A percentile compares a stretch with the other conserved stretches of the same genome.
phyloP scores from a whole-genome alignment of 1,140 invertebrate genomes.

The Portunus trituberculatus region DNA sequence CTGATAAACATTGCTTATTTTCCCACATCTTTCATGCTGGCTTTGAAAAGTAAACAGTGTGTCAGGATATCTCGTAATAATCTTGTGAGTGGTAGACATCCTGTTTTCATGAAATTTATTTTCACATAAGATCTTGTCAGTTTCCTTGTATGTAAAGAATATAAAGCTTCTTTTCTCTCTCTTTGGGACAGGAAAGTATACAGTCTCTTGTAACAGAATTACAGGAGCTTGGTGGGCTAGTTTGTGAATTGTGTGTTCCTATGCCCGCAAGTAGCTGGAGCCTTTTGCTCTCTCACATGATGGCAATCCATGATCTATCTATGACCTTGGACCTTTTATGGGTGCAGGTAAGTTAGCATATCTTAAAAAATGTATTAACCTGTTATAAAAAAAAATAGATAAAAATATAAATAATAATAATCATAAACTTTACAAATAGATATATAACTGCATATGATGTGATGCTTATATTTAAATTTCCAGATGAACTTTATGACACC shows the following conservation, averaged over 20 bases:
- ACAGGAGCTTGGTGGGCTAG: not conserved
- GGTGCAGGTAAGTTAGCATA: not conserved
- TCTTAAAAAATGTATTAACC: not conserved
- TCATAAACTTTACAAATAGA: too few species aligned
- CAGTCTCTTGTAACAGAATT: not conserved
- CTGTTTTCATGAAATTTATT: too few species aligned
- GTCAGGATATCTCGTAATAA: too few species aligned
- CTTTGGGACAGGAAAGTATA: not conserved
- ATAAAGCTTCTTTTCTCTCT: too few species aligned
- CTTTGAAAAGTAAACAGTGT: too few species aligned
- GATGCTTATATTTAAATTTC: not conserved
- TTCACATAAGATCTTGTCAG: too few species aligned
- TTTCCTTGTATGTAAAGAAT: too few species aligned
- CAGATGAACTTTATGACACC: conserved; percentile 8
- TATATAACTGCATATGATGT: not conserved
- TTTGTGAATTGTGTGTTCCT: not conserved
- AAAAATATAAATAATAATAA: not conserved
- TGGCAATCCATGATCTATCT: not conserved
- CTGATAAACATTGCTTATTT: too few species aligned
- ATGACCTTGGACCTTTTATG: not conserved
- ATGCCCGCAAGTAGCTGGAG: not conserved
- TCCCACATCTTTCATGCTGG: too few species aligned
- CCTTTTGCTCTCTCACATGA: not conserved
- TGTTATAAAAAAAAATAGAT: not conserved
- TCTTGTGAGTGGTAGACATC: too few species aligned